Evolutionary conservation across 2,888 invertebrate species (phyloP).

Genomic region (Quadriops clusia): DNA sequence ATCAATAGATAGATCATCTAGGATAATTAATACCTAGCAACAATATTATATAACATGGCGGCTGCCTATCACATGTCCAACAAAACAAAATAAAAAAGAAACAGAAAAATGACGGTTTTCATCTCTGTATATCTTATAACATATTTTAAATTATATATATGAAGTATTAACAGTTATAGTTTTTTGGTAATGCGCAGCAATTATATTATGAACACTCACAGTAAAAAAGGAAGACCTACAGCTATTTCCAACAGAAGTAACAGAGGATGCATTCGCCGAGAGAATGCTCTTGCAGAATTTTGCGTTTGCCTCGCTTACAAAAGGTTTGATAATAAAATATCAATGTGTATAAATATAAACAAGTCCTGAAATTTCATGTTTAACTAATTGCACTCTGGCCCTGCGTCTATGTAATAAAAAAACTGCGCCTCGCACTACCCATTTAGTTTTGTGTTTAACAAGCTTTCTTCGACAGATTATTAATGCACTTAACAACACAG

Average conservation of each 20-base stretch:
- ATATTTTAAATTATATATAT: conserved; percentile 41
- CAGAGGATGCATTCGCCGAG: conserved; percentile 18
- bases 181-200: conserved; percentile 40
- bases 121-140: no score
- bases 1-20: conserved; percentile 36
- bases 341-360: conserved; percentile 45
- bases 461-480: conserved; percentile 36
- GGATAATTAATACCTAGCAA: conserved; percentile 34
- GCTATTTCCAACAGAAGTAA: conserved; percentile 29
- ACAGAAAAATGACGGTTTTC: no score
- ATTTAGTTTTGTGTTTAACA: no score
- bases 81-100: conserved; percentile 38
- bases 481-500: conserved; percentile 41
- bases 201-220: conserved; percentile 37
- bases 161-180: conserved; percentile 41
- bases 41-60: conserved; percentile 40
- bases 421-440: conserved; percentile 23
- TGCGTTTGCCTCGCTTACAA: conserved; percentile 25
- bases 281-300: conserved; percentile 9
- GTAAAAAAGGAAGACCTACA: conserved; percentile 38
- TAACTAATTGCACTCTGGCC: conserved; percentile 39
- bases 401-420: conserved; percentile 23
- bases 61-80: conserved; percentile 40
- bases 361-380: conserved; percentile 43
- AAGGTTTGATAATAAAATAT: conserved; percentile 36